These are phyloP conservation scores for Dendrocincla tyrannina DNA, from an alignment of 2,797 vertebrate genomes.

Conservation along the genomic window DNA sequence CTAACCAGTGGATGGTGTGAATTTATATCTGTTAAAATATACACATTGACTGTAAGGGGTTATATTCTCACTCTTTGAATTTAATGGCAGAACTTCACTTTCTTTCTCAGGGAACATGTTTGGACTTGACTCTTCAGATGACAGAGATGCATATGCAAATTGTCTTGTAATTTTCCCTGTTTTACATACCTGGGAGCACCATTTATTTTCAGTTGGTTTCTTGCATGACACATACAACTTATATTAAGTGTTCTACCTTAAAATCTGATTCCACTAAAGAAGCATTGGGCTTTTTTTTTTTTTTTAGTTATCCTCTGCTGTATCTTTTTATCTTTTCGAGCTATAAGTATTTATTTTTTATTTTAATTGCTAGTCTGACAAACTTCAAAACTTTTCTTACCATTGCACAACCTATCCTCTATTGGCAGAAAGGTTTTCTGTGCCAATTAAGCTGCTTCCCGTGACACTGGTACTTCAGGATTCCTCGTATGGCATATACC, in stretches of 20 bases:
- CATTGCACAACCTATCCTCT: not conserved
- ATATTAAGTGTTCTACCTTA: not conserved
- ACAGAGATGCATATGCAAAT: not conserved
- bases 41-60: not conserved
- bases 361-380: not conserved
- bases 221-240: not conserved
- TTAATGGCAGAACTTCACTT: not conserved
- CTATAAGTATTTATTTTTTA: not conserved
- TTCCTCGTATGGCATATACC: not conserved
- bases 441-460: not conserved
- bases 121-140: not conserved
- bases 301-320: not conserved
- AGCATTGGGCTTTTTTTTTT: not conserved
- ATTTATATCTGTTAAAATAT: conserved; percentile 12
- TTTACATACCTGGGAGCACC: not conserved
- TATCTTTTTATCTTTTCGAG: not conserved
- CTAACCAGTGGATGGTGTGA: not conserved
- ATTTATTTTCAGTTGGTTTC: not conserved
- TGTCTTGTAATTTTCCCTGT: not conserved
- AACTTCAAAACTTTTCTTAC: not conserved
- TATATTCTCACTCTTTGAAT: not conserved
- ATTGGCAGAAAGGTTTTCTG: not conserved
- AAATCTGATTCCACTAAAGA: not conserved
- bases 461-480: not conserved
- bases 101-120: not conserved